phyloP scores from a whole-genome alignment of 2,888 invertebrate genomes.

The Ptilodon capucinus region DNA sequence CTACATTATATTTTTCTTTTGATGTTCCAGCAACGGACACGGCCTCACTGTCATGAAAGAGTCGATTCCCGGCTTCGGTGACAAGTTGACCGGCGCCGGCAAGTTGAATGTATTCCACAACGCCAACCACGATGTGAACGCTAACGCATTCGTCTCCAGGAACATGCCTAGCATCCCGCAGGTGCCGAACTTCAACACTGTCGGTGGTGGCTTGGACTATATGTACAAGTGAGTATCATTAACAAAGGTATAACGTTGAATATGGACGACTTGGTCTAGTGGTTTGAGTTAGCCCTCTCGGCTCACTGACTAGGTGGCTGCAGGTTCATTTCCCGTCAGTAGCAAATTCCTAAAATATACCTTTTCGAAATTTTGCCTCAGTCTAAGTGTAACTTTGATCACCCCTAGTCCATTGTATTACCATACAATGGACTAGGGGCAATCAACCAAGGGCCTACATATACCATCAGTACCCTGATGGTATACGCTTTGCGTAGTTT shows the following conservation, averaged over 20 bases:
- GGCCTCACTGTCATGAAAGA: slow-evolving; percentile 35
- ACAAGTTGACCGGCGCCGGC: slow-evolving; percentile 47
- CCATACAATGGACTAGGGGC: too few species aligned
- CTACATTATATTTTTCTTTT: neutral
- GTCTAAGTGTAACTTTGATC: too few species aligned
- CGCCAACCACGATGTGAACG: slow-evolving; percentile 38
- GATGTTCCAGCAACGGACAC: slow-evolving; percentile 41
- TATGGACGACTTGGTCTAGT: too few species aligned
- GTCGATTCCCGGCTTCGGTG: slow-evolving; percentile 40
- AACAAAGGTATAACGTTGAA: too few species aligned
- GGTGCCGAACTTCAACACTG: slow-evolving; percentile 39
- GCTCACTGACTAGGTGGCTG: too few species aligned
- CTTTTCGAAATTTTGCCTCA: too few species aligned
- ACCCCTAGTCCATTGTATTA: too few species aligned
- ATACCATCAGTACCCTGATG: neutral
- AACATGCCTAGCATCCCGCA: slow-evolving; percentile 35
- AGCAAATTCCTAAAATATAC: too few species aligned
- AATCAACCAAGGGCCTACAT: too few species aligned
- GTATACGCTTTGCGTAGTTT: neutral
- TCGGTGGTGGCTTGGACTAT: slow-evolving; percentile 39
- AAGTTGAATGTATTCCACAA: slow-evolving; percentile 43
- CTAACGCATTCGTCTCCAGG: slow-evolving; percentile 38
- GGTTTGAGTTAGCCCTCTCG: too few species aligned
- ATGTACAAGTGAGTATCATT: slow-evolving; percentile 33
- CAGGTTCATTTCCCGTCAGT: too few species aligned